Conservation (phyloP, 2,888 invertebrate species). For the Pediacus dermestoides region DNA sequence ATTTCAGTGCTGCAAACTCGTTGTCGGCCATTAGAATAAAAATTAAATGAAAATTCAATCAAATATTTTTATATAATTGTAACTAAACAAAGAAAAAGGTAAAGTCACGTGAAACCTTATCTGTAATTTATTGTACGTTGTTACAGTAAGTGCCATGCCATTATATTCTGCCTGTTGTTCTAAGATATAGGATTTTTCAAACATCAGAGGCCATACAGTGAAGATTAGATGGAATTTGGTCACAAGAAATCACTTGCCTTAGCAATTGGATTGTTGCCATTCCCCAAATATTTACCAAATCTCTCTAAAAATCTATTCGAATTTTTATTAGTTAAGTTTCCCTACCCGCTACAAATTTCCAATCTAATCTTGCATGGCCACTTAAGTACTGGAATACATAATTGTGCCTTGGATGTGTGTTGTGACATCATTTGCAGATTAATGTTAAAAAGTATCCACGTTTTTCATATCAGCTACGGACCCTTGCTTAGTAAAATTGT, state of each 20-base stretch:
- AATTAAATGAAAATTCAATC: slow-evolving; percentile 25
- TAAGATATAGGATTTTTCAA: too few species aligned
- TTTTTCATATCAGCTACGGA: slow-evolving; percentile 39
- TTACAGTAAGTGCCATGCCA: slow-evolving; percentile 34
- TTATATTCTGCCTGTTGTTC: too few species aligned
- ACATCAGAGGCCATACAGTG: too few species aligned
- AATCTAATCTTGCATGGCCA: slow-evolving; percentile 13
- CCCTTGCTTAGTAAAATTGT: slow-evolving; percentile 39
- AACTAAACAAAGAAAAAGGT: slow-evolving; percentile 22
- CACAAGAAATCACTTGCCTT: too few species aligned
- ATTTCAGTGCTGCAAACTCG: slow-evolving; percentile 32
- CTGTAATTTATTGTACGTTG: slow-evolving; percentile 24
- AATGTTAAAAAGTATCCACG: slow-evolving; percentile 30
- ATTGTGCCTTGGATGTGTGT: slow-evolving; percentile 48
- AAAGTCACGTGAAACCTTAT: slow-evolving; percentile 23
- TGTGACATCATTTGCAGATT: slow-evolving; percentile 39
- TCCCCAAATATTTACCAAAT: too few species aligned
- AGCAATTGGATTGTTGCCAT: too few species aligned
- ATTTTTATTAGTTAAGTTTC: too few species aligned
- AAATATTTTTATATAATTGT: slow-evolving; percentile 40
- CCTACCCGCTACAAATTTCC: too few species aligned
- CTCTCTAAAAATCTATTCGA: too few species aligned
- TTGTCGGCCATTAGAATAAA: slow-evolving; percentile 1
- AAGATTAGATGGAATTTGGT: too few species aligned
- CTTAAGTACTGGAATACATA: slow-evolving; percentile 48